These are phyloP conservation scores for Neodiprion lecontei DNA, from an alignment of 1,140 invertebrate species.

Conservation along the genomic window DNA sequence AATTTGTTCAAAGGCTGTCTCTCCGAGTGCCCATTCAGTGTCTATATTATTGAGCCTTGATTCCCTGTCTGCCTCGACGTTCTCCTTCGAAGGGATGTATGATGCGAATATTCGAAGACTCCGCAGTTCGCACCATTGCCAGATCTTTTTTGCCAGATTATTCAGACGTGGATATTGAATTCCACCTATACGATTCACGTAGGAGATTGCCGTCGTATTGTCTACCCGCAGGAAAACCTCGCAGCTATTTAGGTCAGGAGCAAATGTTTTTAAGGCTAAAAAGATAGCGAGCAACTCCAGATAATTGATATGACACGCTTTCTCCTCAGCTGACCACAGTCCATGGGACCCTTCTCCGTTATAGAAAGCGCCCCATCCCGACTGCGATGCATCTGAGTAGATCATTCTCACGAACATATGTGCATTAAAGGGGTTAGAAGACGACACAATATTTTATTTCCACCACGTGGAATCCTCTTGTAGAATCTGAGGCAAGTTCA, in stretches of 20 bases:
- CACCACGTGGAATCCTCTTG: background rate
- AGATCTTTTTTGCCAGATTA: constrained; percentile 23
- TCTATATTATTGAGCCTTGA: constrained; percentile 19
- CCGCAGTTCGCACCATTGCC: constrained; percentile 36
- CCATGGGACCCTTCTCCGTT: constrained; percentile 13
- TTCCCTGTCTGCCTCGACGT: constrained; percentile 32
- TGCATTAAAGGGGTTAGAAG: constrained; percentile 10
- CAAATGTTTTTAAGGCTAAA: constrained; percentile 19
- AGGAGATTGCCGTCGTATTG: constrained; percentile 23
- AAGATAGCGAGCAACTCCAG: constrained; percentile 20
- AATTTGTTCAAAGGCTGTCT: constrained; percentile 26
- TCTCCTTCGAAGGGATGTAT: constrained; percentile 36
- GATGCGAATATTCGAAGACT: constrained; percentile 34
- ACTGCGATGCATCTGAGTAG: constrained; percentile 23
- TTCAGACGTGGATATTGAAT: too few relatives aligned
- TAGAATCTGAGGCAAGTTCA: background rate
- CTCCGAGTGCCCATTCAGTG: constrained; percentile 22
- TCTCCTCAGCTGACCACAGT: background rate
- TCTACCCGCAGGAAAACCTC: constrained; percentile 32
- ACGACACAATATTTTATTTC: background rate
- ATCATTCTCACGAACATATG: constrained; percentile 4
- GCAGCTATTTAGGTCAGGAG: constrained; percentile 12
- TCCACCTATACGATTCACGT: too few relatives aligned
- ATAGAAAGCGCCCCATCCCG: constrained; percentile 22
- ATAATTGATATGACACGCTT: constrained; percentile 18